These are phyloP conservation scores for Manduca sexta DNA, from an alignment of 1,140 invertebrate species.

Conservation along the genomic window DNA sequence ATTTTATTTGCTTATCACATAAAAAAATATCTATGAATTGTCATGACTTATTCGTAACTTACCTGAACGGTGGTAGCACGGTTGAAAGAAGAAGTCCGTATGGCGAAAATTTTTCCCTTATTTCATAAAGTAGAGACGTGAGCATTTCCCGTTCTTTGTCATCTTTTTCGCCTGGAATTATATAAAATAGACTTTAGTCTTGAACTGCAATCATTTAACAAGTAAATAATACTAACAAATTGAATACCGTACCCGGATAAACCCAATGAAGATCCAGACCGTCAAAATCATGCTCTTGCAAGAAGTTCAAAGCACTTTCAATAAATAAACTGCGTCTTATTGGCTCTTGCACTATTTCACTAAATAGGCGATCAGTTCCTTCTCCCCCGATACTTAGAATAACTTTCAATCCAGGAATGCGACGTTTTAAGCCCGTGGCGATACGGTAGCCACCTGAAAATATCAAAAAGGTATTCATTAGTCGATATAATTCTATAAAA, in stretches of 20 bases:
- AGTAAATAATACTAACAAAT: background rate
- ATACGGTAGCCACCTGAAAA: conserved; percentile 74
- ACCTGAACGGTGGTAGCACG: conserved; percentile 58
- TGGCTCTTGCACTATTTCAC: conserved; percentile 68
- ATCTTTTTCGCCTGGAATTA: conserved; percentile 61
- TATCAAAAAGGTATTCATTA: background rate
- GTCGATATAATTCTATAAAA: background rate
- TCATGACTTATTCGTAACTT: conserved; percentile 9
- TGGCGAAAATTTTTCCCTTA: conserved; percentile 58
- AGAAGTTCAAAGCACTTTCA: conserved; percentile 74
- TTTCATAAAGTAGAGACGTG: conserved; percentile 61
- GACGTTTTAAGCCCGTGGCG: conserved; percentile 67
- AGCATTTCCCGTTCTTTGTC: conserved; percentile 61
- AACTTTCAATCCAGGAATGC: conserved; percentile 70
- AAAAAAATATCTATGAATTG: too few species aligned
- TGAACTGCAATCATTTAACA: background rate
- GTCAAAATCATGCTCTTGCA: conserved; percentile 75
- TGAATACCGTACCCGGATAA: conserved; percentile 74
- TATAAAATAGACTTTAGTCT: too few species aligned
- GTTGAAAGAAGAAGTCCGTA: conserved; percentile 58
- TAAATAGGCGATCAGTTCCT: conserved; percentile 68
- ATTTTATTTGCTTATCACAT: background rate
- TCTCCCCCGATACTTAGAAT: conserved; percentile 74
- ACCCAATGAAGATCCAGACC: conserved; percentile 78
- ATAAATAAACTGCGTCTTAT: conserved; percentile 73